Percentiles rank a stretch among this genome's conserved stretches.
Evolutionary conservation across 2,888 invertebrate species (phyloP).

Genomic region (Smittia sp.): DNA sequence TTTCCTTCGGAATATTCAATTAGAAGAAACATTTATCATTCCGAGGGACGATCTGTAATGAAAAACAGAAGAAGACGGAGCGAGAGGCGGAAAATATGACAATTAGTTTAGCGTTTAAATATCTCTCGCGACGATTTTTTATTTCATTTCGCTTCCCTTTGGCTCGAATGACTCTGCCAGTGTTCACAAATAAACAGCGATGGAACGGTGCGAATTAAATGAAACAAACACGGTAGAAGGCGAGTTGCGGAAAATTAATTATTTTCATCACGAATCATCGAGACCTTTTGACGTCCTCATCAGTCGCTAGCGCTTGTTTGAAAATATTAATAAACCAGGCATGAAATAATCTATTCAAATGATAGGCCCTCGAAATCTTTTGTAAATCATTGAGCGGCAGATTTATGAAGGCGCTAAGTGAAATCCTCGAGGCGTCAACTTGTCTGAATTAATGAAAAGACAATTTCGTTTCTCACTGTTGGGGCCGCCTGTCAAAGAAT

Average conservation of each 20-base stretch:
- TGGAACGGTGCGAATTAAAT: background rate
- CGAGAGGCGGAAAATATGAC: slow-evolving; percentile 9
- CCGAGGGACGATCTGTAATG: background rate
- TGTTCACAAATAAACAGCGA: background rate
- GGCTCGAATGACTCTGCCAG: background rate
- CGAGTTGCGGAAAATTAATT: slow-evolving; percentile 31
- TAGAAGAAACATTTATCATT: slow-evolving; percentile 20
- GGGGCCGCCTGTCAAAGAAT: background rate
- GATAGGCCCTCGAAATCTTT: background rate
- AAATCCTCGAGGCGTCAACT: background rate
- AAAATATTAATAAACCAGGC: slow-evolving; percentile 27
- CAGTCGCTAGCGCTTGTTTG: background rate
- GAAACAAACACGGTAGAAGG: background rate
- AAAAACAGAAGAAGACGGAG: background rate
- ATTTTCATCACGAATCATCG: slow-evolving; percentile 30
- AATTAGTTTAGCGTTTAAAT: slow-evolving; percentile 19
- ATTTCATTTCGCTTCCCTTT: background rate
- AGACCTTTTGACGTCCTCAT: slow-evolving; percentile 11
- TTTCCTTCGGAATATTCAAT: slow-evolving; percentile 1
- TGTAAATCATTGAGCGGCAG: background rate
- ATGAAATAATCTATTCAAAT: slow-evolving; percentile 12
- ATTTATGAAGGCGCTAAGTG: background rate
- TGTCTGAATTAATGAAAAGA: slow-evolving; percentile 9
- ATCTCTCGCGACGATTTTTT: background rate
- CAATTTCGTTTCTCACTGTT: background rate